Percentiles rank a stretch among this genome's conserved stretches.
Evolutionary conservation across 2,797 vertebrate species (phyloP).

Genomic region (Syncerus caffer): DNA sequence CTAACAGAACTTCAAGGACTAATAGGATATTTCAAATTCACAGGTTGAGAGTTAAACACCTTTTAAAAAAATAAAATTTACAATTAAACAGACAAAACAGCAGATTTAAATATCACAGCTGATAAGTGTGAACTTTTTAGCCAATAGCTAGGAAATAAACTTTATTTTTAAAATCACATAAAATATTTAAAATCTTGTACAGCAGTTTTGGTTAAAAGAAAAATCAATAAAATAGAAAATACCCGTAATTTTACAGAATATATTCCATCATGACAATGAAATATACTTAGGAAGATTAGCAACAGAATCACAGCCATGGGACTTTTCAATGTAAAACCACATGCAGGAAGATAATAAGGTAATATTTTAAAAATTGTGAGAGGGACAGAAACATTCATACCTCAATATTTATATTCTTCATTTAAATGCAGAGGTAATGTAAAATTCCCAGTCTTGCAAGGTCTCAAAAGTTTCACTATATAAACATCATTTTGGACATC

Average conservation of each 20-base stretch:
- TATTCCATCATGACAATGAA: neutral
- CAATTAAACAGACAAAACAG: neutral
- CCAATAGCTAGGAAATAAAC: neutral
- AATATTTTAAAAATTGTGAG: constrained; percentile 53
- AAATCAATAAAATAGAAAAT: neutral
- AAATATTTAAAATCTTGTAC: neutral
- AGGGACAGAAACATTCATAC: neutral
- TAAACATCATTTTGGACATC: neutral
- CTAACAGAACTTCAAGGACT: neutral
- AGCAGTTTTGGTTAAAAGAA: neutral
- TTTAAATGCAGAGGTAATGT: constrained; percentile 44
- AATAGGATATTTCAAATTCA: neutral
- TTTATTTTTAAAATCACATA: neutral
- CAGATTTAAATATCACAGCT: neutral
- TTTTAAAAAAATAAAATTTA: neutral
- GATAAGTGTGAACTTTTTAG: neutral
- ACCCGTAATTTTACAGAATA: neutral
- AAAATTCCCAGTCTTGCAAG: constrained; percentile 35
- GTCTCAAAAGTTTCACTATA: neutral
- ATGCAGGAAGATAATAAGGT: constrained; percentile 31
- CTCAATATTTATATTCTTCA: constrained; percentile 44
- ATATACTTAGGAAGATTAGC: constrained; percentile 38
- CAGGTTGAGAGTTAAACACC: neutral
- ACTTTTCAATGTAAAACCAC: constrained; percentile 38
- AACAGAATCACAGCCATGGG: neutral